A percentile compares a stretch with the other conserved stretches of the same genome.
Evolutionary conservation across 2,797 vertebrate species (phyloP).

Genomic region (Lindbergichthys nudifrons): DNA sequence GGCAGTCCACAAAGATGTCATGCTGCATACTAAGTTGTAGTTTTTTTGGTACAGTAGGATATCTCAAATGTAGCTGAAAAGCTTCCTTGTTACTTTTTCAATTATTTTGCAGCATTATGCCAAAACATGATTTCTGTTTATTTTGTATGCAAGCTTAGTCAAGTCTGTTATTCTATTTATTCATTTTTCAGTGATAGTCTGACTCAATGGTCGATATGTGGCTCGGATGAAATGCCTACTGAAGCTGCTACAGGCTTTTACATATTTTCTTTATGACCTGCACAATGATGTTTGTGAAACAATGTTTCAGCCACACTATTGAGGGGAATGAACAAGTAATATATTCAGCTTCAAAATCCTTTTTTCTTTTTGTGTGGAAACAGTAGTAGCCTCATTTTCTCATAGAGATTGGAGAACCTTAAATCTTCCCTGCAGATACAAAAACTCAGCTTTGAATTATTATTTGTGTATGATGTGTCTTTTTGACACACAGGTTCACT

Average conservation of each 20-base stretch:
- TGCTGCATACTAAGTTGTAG: constrained; percentile 26
- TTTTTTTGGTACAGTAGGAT: constrained; percentile 8
- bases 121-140: constrained; percentile 1
- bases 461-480: not conserved
- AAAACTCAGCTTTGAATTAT: not conserved
- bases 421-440: not conserved
- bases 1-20: constrained; percentile 46
- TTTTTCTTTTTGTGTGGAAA: not conserved
- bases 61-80: constrained; percentile 1
- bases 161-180: not conserved
- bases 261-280: not conserved
- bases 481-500: not conserved
- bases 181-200: not conserved
- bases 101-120: not conserved
- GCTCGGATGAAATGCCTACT: not conserved
- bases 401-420: not conserved
- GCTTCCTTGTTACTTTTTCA: constrained; percentile 12
- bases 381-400: too few species aligned
- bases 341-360: not conserved
- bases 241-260: not conserved
- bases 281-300: not conserved
- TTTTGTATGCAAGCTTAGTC: not conserved
- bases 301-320: not conserved
- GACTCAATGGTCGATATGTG: not conserved
- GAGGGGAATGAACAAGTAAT: not conserved